Conservation (phyloP, 2,113 vertebrate genomes). For the Dendrocopos noguchii region DNA sequence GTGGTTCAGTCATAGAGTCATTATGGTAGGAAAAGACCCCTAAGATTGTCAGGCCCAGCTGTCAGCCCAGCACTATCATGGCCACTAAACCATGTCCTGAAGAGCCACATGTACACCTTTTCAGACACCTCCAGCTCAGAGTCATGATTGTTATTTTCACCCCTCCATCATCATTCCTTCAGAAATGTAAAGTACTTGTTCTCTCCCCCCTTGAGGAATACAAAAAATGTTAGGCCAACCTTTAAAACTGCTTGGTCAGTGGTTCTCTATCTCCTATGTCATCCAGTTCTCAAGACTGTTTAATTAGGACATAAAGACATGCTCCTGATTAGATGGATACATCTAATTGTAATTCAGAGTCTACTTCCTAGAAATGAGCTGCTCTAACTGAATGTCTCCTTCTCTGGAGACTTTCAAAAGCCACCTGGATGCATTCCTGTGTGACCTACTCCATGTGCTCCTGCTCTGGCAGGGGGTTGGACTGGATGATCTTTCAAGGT, state of each 20-base stretch:
- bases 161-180: not conserved
- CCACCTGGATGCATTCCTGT: no score
- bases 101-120: no score
- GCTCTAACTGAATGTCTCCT: not conserved
- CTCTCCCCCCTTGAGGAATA: not conserved
- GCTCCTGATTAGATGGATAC: slow-evolving; percentile 12
- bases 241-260: slow-evolving; percentile 64
- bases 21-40: no score
- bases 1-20: not conserved
- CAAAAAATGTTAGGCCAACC: slow-evolving; percentile 28
- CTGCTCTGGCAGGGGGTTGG: no score
- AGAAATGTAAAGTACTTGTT: not conserved
- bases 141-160: not conserved
- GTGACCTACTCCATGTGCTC: no score
- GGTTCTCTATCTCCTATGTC: slow-evolving; percentile 29
- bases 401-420: no score
- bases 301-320: slow-evolving; percentile 12
- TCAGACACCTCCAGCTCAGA: no score
- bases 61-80: no score
- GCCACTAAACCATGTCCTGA: no score
- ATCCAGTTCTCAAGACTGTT: not conserved
- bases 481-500: no score
- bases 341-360: slow-evolving; percentile 14
- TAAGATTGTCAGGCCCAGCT: no score
- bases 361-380: not conserved